Base-by-base conservation (phyloP, 2,797 vertebrate species). In the Apodemus agrarius region DNA sequence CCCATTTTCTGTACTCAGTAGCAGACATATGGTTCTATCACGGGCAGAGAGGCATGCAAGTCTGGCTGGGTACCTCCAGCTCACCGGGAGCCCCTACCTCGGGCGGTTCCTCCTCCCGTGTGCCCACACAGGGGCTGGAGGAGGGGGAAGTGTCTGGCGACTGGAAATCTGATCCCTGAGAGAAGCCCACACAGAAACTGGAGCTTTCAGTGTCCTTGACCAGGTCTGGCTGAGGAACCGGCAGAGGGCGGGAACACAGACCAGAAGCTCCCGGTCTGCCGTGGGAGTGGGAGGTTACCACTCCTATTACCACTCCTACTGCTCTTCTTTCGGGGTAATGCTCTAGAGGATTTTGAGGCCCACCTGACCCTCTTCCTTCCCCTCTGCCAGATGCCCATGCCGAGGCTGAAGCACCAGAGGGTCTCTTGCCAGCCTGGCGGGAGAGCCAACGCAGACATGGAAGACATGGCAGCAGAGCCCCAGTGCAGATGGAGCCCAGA, bases 191-290 rank as follows among this genome's bases (percentile, higher is more conserved):
- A 94, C 26, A 85, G 97, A 97, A 97, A 97, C 65, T 69, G 40
- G 92, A 98, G 89, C 92, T 89, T 31, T 61, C 76, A 0, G 3
- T 79, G 96, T 96, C 97, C 97, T 97, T 97, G 90, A 96, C 90
- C 76, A 31, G 0, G 72, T 97, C 96, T 96, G 81, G 43, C 87
- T 75, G 9, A 86, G 80, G 69, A 74, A 46, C 13, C 6, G 0
- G 69, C 49, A 17, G 63, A 12, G 21, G 74, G 37, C 21, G 67
- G 65, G 34, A 26, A 34, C 63, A 46, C n/a, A 72, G 76, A 83
- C 78, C n/a, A 17, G 0, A 43, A 79, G 46, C 79, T 57, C 86
- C 57, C 37, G 21, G 13, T 0, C 4, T 11, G 43, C 0, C 2
- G 43, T 9, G 1, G 46, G 54, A 43, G 34, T 8, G 61, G 31